Evolutionary conservation across 2,888 invertebrate species (phyloP), one percentile per base, ranked within the genome.

Genomic region (Nephrocerus scutellatus): DNA sequence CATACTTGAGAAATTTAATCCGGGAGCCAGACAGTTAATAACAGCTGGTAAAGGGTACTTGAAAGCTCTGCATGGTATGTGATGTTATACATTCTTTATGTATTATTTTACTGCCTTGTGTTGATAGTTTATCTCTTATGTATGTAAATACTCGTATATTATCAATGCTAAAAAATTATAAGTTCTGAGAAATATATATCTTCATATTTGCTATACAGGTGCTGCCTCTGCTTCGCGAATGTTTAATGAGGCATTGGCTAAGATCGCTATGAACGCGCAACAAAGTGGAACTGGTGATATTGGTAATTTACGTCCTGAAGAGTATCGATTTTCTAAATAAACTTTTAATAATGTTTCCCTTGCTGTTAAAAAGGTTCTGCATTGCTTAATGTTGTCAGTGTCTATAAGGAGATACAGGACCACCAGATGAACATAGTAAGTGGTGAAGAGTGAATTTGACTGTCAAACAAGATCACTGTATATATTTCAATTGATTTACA

Each of bases 341-440:
- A n/a, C n/a, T n/a, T n/a, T n/a, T n/a, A n/a, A n/a, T n/a, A n/a
- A n/a, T n/a, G n/a, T n/a, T n/a, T n/a, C n/a, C n/a, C n/a, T n/a
- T n/a, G n/a, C n/a, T n/a, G n/a, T n/a, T n/a, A n/a, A n/a, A n/a
- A 13, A 92, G 91, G 91, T 59, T 82, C 85, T 39, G 88, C 90
- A 37, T 73, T 92, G 49, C 84, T 89, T 82, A 89, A 87, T 72
- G 87, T 91, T 54, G 90, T 90, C 31, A 90, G 89, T 65, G 89
- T 91, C 16, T 89, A 90, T 71, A 85, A 89, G 65, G 90, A 91
- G 69, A 90, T 91, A 50, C 91, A 92, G 72, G 85, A 88, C 52
- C 90, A 91, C 68, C 90, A 91, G 70, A 85, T 90, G 82, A 90
- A 89, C 65, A 90, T 90, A 62, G 91, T 91, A 74, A 86, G 89